Evolutionary conservation across 23 tunicate genomes (phyloP).

Genomic region (Styela plicata): DNA sequence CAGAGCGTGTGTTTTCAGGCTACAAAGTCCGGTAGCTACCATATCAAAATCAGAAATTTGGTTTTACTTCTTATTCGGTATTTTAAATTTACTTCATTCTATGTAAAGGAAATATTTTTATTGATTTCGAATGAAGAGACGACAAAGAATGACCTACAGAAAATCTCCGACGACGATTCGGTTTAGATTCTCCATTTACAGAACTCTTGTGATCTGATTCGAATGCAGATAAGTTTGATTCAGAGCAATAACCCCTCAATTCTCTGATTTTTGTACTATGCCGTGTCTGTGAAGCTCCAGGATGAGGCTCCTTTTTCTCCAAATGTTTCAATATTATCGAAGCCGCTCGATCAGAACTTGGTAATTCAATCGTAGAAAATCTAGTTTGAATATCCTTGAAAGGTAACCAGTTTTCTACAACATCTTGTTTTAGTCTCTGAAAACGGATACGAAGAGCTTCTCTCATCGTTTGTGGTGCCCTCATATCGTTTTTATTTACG

Average conservation of each 20-base stretch:
- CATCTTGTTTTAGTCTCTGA: slow-evolving; percentile 41
- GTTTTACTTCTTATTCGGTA: too few species aligned
- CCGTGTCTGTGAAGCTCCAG: background rate
- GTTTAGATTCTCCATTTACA: background rate
- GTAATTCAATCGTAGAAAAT: background rate
- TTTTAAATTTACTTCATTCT: too few species aligned
- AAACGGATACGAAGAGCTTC: slow-evolving; percentile 53
- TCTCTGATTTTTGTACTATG: background rate
- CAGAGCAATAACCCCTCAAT: background rate
- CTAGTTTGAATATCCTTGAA: background rate
- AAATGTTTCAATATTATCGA: background rate
- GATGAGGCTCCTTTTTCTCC: background rate
- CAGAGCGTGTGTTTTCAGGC: too few species aligned
- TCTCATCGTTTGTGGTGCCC: slow-evolving; percentile 58
- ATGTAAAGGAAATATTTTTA: background rate
- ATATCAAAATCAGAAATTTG: too few species aligned
- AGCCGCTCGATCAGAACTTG: background rate
- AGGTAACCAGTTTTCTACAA: slow-evolving; percentile 63
- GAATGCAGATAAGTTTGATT: background rate
- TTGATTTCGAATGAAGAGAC: background rate
- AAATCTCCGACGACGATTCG: background rate
- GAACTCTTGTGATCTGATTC: background rate
- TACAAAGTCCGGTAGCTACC: too few species aligned
- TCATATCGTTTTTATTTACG: slow-evolving; percentile 43
- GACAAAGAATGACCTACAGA: background rate